Conservation (phyloP, 2,113 vertebrate genomes). For the Pogona vitticeps region DNA sequence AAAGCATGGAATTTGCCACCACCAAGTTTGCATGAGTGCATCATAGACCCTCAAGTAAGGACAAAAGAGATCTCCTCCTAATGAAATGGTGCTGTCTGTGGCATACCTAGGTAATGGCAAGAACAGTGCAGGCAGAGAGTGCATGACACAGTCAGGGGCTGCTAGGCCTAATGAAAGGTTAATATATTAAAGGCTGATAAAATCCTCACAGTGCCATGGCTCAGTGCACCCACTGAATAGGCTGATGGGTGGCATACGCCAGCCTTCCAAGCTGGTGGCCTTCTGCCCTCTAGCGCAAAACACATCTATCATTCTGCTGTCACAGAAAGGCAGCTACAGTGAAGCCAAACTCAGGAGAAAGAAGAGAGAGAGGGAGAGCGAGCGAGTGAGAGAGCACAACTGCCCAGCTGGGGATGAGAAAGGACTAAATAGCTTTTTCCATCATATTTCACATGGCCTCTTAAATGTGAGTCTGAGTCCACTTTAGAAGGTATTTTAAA, state of each 20-base stretch:
- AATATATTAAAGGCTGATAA: conserved; percentile 32
- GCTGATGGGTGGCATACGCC: background rate
- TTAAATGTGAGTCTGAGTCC: background rate
- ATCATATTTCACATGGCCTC: background rate
- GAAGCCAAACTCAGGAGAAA: conserved; percentile 13
- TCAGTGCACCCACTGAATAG: conserved; percentile 24
- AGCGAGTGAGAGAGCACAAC: background rate
- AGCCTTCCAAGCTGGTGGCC: background rate
- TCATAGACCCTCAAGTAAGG: background rate
- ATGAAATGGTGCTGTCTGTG: background rate
- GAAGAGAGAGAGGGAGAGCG: background rate
- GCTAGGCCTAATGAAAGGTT: conserved; percentile 19
- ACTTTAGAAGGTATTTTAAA: background rate
- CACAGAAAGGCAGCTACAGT: conserved; percentile 18
- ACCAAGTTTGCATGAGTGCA: too few relatives aligned
- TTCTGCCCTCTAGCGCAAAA: rapidly evolving
- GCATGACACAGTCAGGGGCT: background rate
- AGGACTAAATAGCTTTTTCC: conserved; percentile 3
- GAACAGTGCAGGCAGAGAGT: background rate
- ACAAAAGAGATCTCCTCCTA: background rate
- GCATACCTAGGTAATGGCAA: rapidly evolving
- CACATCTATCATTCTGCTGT: background rate
- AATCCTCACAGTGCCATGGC: background rate
- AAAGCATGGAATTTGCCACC: background rate
- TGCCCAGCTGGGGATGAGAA: background rate